Base-by-base conservation (phyloP, 1,140 invertebrate genomes). In the Nephotettix cincticeps region DNA sequence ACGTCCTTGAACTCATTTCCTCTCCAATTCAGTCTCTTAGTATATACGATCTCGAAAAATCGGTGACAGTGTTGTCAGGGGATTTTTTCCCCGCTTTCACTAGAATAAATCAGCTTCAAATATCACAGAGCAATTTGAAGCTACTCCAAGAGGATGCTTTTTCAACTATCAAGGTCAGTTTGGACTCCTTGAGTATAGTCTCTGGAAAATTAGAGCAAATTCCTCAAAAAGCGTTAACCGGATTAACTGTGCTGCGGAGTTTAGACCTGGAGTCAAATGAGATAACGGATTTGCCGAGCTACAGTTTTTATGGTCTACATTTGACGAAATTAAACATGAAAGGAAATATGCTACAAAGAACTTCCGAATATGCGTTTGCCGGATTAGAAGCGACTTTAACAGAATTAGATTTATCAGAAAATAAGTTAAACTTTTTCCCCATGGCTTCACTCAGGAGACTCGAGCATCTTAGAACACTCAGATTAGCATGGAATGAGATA, bases 181-280 rank as follows among this genome's bases (percentile, higher is more conserved):
- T 97, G 71, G 92, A 95, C 81, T 91, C 90, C 9, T 82, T 96
- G 69, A 91, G 90, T 72, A 84, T 96, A 71, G 86, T 93, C 36
- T 92, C 93, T 45, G 90, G 93, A 63, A 90, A 91, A 80, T 83
- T 97, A 67, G 86, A 86, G 64, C 87, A 84, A 73, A 89, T 97
- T 61, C 94, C 94, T 0, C 91, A 93, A 76, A 91, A 91, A 76
- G 89, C 93, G 0, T 84, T 96, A 25, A 86, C 88, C 2, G 86
- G 88, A 6, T 83, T 96, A 72, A 83, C 86, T 19, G 88, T 89
- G 75, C 80, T 96, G 17, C 87, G 88, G 19, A 87, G 88, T 0
- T 81, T 97, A 28, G 92, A 96, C 78, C 86, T 97, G n/a, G 93
- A 94, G 77, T 88, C 89, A 64, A 96, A 96, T 79, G 85, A 91